Evolutionary conservation across 2,888 invertebrate genomes (phyloP).

Genomic region (Myopa testacea): DNA sequence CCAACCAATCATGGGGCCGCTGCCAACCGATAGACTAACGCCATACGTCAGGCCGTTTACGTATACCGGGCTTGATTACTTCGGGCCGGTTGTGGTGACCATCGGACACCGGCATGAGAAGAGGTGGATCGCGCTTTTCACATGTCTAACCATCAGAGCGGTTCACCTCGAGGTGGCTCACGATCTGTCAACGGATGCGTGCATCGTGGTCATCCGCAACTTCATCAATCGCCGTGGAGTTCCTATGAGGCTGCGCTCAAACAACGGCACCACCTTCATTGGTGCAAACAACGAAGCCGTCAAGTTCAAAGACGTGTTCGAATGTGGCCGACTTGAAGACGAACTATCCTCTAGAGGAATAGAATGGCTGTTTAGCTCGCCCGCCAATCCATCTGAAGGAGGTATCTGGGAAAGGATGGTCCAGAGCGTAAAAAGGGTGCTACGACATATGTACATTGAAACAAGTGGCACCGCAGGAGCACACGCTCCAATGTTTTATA

Average conservation of each 20-base stretch:
- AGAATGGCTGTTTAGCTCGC: conserved; percentile 29
- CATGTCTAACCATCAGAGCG: conserved; percentile 45
- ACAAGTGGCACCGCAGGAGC: conserved; percentile 40
- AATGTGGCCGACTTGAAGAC: conserved; percentile 27
- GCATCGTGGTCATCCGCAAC: conserved; percentile 42
- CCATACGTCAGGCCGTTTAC: conserved; percentile 31
- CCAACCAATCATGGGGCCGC: conserved; percentile 46
- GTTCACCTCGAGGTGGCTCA: conserved; percentile 38
- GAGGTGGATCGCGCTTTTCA: conserved; percentile 47
- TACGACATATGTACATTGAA: conserved; percentile 43
- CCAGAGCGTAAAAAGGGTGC: conserved; percentile 42
- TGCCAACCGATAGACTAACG: conserved; percentile 44
- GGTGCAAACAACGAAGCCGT: conserved; percentile 35
- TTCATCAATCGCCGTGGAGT: conserved; percentile 46
- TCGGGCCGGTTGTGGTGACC: conserved; percentile 45
- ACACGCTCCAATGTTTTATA: conserved; percentile 43
- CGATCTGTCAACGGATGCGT: conserved; percentile 37
- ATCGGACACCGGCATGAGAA: conserved; percentile 47
- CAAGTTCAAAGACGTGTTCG: conserved; percentile 40
- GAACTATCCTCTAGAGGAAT: conserved; percentile 37
- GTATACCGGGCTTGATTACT: conserved; percentile 47
- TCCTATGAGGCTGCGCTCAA: conserved; percentile 40
- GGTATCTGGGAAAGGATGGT: conserved; percentile 43
- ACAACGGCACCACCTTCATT: conserved; percentile 43
- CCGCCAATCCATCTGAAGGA: conserved; percentile 10